These are phyloP conservation scores for Solenodon paradoxus DNA, from an alignment of 2,113 vertebrate genomes.

Conservation along the genomic window DNA sequence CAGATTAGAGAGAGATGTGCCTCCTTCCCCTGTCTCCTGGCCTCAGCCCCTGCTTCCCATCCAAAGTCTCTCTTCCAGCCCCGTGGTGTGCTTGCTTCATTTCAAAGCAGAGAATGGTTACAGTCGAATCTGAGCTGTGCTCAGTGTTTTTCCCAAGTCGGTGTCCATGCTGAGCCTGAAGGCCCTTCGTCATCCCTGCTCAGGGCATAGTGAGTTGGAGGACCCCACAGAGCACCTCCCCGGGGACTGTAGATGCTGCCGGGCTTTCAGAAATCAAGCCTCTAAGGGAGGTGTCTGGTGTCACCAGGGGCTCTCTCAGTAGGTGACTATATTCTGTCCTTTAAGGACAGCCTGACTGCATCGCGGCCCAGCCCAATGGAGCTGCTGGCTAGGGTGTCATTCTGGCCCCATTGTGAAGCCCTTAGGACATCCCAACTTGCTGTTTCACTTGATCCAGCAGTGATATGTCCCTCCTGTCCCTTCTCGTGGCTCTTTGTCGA, in stretches of 20 bases:
- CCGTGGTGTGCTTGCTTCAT: constrained; percentile 50
- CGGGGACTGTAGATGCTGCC: too few species aligned
- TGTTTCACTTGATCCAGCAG: constrained; percentile 49
- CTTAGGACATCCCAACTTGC: not conserved
- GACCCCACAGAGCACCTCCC: too few species aligned
- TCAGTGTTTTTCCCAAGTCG: not conserved
- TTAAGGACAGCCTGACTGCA: constrained; percentile 69
- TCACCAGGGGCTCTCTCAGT: too few species aligned
- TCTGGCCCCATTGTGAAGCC: constrained; percentile 39
- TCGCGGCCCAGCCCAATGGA: constrained; percentile 49
- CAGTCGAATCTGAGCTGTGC: not conserved
- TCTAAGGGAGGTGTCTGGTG: too few species aligned
- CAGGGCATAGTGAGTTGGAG: too few species aligned
- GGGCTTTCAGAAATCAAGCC: too few species aligned
- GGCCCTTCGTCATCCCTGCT: too few species aligned
- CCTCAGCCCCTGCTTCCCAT: not conserved
- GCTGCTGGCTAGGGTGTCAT: not conserved
- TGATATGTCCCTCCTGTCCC: too few species aligned
- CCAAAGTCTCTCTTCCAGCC: constrained; percentile 15
- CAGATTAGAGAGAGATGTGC: not conserved
- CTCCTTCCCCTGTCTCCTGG: constrained; percentile 17
- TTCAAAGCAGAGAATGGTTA: constrained; percentile 56
- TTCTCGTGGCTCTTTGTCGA: constrained; percentile 18
- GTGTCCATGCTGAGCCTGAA: constrained; percentile 10
- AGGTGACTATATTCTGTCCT: too few species aligned